Percentiles rank a stretch among this genome's conserved stretches.
Conservation (phyloP, 2,888 invertebrate genomes). For the Hypsopygia costalis region DNA sequence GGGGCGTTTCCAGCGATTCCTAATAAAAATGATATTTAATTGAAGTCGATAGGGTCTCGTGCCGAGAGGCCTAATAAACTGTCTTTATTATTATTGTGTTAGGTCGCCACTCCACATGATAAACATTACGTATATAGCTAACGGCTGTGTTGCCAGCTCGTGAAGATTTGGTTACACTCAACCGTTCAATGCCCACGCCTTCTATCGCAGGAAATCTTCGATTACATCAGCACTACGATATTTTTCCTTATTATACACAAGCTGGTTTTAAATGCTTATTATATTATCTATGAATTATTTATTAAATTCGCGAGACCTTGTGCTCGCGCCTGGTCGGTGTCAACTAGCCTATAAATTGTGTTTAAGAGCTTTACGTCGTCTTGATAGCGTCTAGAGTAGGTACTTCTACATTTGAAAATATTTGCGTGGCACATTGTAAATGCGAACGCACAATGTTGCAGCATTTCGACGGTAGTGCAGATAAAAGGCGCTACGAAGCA, state of each 20-base stretch:
- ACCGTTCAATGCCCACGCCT: slow-evolving; percentile 11
- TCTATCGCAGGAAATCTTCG: slow-evolving; percentile 22
- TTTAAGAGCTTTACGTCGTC: slow-evolving; percentile 29
- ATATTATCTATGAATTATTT: slow-evolving; percentile 33
- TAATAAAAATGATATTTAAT: slow-evolving; percentile 79
- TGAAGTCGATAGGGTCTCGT: slow-evolving; percentile 71
- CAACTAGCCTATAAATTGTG: slow-evolving; percentile 44
- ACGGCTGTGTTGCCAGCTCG: slow-evolving; percentile 26
- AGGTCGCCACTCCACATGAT: slow-evolving; percentile 53
- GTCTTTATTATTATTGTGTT: slow-evolving; percentile 73
- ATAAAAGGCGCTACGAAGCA: slow-evolving; percentile 58
- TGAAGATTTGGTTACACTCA: slow-evolving; percentile 29
- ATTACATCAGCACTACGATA: slow-evolving; percentile 18
- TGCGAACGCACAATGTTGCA: slow-evolving; percentile 46
- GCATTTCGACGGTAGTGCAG: slow-evolving; percentile 49
- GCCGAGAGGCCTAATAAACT: slow-evolving; percentile 73
- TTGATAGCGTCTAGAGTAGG: slow-evolving; percentile 26
- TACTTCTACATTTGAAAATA: slow-evolving; percentile 30
- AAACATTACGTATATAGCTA: slow-evolving; percentile 45
- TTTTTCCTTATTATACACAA: slow-evolving; percentile 1
- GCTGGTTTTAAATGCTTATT: slow-evolving; percentile 9
- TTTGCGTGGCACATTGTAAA: slow-evolving; percentile 40
- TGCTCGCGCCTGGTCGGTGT: slow-evolving; percentile 31
- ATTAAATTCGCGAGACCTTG: slow-evolving; percentile 32
- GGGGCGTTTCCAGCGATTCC: slow-evolving; percentile 63